A percentile compares a stretch with the other conserved stretches of the same genome.
Conservation (phyloP, 2,113 vertebrate species). For the Triplophysa dalaica region DNA sequence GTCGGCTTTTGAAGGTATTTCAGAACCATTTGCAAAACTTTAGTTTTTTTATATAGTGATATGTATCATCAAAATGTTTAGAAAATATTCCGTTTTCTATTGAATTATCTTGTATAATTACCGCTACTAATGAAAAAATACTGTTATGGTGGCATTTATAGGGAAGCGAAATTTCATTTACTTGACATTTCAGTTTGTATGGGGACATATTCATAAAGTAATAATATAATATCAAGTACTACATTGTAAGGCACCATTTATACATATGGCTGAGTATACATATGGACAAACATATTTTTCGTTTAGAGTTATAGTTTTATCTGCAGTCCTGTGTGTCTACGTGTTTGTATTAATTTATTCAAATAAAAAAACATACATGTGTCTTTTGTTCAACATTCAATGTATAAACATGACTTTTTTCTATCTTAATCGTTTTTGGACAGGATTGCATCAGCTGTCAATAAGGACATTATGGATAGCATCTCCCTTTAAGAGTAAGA, state of each 20-base stretch:
- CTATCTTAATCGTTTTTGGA: neutral
- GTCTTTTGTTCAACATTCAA: too few relatives aligned
- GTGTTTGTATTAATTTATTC: too few relatives aligned
- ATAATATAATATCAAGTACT: neutral
- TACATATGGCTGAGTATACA: too few relatives aligned
- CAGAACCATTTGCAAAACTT: neutral
- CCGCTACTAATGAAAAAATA: neutral
- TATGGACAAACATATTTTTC: too few relatives aligned
- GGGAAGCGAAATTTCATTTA: neutral
- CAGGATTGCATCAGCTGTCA: slow-evolving; percentile 50
- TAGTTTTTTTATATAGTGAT: neutral
- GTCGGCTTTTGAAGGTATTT: slow-evolving; percentile 61
- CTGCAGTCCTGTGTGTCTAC: too few relatives aligned
- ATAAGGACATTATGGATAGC: slow-evolving; percentile 36
- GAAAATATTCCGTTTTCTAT: neutral
- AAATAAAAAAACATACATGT: too few relatives aligned
- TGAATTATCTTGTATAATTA: neutral
- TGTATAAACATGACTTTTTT: too few relatives aligned
- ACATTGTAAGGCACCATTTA: neutral
- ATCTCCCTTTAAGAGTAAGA: neutral
- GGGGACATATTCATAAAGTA: neutral
- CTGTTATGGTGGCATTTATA: too few relatives aligned
- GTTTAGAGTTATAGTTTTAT: too few relatives aligned
- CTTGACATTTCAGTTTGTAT: neutral
- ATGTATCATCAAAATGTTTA: neutral